Conservation (phyloP, 2,888 invertebrate species). For the Caenorhabditis panamensis region DNA sequence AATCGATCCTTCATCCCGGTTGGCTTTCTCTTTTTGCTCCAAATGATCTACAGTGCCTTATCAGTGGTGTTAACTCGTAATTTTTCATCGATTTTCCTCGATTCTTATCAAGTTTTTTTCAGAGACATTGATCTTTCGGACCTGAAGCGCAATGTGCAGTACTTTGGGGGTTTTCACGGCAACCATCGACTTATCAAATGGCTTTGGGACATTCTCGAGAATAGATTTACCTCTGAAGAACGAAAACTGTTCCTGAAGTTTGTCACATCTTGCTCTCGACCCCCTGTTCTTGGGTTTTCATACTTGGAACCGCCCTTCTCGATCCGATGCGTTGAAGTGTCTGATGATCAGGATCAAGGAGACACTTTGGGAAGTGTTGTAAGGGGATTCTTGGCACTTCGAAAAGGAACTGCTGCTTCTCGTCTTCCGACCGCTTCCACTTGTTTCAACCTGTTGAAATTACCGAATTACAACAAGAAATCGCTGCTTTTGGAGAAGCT, state of each 20-base stretch:
- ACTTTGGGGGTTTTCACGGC: slow-evolving; percentile 99
- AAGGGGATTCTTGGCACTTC: slow-evolving; percentile 96
- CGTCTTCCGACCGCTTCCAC: slow-evolving; percentile 87
- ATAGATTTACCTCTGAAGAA: slow-evolving; percentile 94
- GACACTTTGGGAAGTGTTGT: slow-evolving; percentile 92
- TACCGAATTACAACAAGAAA: slow-evolving; percentile 98
- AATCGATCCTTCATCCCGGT: slow-evolving; percentile 86
- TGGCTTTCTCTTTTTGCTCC: slow-evolving; percentile 96
- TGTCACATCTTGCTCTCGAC: slow-evolving; percentile 97
- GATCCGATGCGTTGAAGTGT: slow-evolving; percentile 98
- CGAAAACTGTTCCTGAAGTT: slow-evolving; percentile 96
- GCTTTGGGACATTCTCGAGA: slow-evolving; percentile 97
- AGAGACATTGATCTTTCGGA: slow-evolving; percentile 95
- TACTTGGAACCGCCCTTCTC: slow-evolving; percentile 96
- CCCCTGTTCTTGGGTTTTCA: slow-evolving; percentile 95
- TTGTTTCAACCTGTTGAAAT: slow-evolving; percentile 97
- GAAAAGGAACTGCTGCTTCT: slow-evolving; percentile 91
- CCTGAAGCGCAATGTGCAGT: slow-evolving; percentile 92
- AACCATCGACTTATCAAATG: slow-evolving; percentile 93
- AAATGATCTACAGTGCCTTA: slow-evolving; percentile 94
- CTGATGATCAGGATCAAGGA: slow-evolving; percentile 89
- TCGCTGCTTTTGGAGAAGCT: slow-evolving; percentile 95
- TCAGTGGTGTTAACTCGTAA: slow-evolving; percentile 85
- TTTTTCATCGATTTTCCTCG: neutral
- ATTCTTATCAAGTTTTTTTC: slow-evolving; percentile 82